Evolutionary conservation across 2,113 vertebrate species (phyloP).

Genomic region (Penelope pileata): DNA sequence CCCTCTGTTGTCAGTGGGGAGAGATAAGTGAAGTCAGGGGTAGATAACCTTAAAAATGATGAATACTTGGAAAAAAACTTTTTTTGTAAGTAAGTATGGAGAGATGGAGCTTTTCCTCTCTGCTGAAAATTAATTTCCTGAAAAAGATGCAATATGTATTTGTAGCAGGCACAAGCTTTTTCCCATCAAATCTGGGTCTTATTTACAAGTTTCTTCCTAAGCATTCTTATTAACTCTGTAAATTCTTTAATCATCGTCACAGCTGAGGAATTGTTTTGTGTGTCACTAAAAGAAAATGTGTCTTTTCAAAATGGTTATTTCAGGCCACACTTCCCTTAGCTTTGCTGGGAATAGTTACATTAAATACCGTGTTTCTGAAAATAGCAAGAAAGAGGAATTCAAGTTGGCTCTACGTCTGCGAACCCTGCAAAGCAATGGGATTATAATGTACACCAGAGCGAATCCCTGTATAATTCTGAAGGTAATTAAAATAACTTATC

Average conservation of each 20-base stretch:
- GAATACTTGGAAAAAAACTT: neutral
- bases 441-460: constrained; percentile 93
- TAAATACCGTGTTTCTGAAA: constrained; percentile 91
- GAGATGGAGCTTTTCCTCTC: neutral
- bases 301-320: constrained; percentile 67
- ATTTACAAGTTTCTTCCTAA: constrained; percentile 31
- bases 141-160: neutral
- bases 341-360: constrained; percentile 98
- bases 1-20: neutral
- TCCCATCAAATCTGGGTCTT: neutral
- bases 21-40: neutral
- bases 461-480: constrained; percentile 93
- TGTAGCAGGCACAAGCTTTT: neutral
- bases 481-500: constrained; percentile 79
- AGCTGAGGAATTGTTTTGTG: constrained; percentile 6
- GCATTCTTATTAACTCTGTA: neutral
- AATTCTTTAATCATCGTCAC: constrained; percentile 33
- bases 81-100: neutral
- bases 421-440: constrained; percentile 91
- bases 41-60: neutral
- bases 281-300: constrained; percentile 44
- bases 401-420: constrained; percentile 92
- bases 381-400: constrained; percentile 86
- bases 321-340: constrained; percentile 94
- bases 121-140: neutral